Percentiles rank a stretch among this genome's conserved stretches.
These are phyloP conservation scores for Laspeyria flexula DNA, from an alignment of 2,888 invertebrate species.

Conservation along the genomic window DNA sequence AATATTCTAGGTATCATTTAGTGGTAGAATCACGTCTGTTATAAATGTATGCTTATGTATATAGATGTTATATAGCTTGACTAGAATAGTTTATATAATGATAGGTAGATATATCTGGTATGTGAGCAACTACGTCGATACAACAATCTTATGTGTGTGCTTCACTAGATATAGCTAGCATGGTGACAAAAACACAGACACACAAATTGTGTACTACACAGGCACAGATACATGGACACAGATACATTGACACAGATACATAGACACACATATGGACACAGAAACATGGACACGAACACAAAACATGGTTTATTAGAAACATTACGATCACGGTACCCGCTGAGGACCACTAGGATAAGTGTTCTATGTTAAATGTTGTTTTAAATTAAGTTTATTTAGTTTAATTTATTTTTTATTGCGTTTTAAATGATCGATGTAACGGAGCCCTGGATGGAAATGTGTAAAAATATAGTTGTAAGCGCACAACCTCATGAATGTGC, in stretches of 20 bases:
- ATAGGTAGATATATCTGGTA: conserved; percentile 72
- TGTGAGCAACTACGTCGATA: conserved; percentile 80
- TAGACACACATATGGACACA: conserved; percentile 65
- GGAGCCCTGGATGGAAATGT: conserved; percentile 80
- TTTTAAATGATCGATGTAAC: conserved; percentile 58
- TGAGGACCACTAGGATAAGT: conserved; percentile 55
- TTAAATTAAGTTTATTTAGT: conserved; percentile 46
- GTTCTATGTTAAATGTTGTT: conserved; percentile 71
- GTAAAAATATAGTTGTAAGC: conserved; percentile 71
- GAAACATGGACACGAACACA: conserved; percentile 40
- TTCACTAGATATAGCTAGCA: conserved; percentile 74
- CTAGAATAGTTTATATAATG: conserved; percentile 44
- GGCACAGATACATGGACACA: conserved; percentile 59
- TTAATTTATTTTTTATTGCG: conserved; percentile 53
- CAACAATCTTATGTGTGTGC: conserved; percentile 69
- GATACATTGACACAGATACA: conserved; percentile 41
- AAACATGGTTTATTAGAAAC: conserved; percentile 46
- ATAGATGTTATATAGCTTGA: conserved; percentile 61
- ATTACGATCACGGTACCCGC: conserved; percentile 40
- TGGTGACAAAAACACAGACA: conserved; percentile 47
- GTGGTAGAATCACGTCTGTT: conserved; percentile 38
- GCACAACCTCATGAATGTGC: conserved; percentile 85
- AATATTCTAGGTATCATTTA: conserved; percentile 29
- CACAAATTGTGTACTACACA: conserved; percentile 10
- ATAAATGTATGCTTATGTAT: conserved; percentile 61